These are phyloP conservation scores for Hystrix brachyura DNA, from an alignment of 2,113 vertebrate species.

Conservation along the genomic window DNA sequence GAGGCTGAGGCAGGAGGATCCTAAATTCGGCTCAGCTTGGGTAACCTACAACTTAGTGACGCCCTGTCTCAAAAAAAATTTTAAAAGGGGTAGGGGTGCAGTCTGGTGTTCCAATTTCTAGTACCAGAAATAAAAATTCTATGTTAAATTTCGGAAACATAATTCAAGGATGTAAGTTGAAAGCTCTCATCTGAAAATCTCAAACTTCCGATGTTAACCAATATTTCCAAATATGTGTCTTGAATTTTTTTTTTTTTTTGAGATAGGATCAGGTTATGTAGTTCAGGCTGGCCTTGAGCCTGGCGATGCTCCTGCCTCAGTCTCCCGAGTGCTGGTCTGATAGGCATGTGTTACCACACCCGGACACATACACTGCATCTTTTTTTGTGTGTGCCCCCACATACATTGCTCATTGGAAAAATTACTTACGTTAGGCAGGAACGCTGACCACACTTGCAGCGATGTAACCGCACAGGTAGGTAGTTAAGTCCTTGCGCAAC, in stretches of 20 bases:
- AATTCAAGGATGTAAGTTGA: neutral
- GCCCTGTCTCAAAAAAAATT: neutral
- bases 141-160: neutral
- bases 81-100: neutral
- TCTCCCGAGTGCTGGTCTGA: neutral
- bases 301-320: neutral
- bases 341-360: neutral
- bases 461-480: neutral
- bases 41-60: neutral
- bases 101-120: neutral
- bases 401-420: neutral
- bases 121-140: slow-evolving; percentile 1
- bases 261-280: neutral
- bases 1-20: neutral
- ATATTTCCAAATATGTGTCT: neutral
- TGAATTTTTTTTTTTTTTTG: neutral
- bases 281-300: neutral
- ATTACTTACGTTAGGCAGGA: neutral
- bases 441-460: neutral
- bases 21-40: neutral
- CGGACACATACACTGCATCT: neutral
- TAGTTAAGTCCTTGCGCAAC: accelerated
- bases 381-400: neutral
- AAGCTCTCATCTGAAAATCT: neutral
- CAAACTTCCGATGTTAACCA: neutral